Percentiles rank a stretch among this genome's conserved stretches.
phyloP scores from a whole-genome alignment of 2,113 vertebrate genomes.

The Colaptes auratus region DNA sequence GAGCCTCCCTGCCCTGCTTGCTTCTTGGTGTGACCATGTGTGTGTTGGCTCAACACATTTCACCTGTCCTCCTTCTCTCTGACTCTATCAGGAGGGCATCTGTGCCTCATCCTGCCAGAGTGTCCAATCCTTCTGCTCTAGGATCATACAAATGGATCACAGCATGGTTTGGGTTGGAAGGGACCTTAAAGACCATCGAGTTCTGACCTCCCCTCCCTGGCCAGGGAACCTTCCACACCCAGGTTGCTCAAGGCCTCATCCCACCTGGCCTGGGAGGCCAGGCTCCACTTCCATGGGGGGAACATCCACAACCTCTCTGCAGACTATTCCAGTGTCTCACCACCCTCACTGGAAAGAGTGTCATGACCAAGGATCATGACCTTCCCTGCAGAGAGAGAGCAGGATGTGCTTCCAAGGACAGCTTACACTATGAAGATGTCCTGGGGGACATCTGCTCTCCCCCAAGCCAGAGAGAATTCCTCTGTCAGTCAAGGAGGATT shows the following conservation, averaged over 20 bases:
- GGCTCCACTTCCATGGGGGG: too few species aligned
- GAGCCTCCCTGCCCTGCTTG: not conserved
- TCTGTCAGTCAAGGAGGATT: not conserved
- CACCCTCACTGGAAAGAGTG: too few species aligned
- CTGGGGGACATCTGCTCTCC: not conserved
- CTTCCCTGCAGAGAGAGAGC: not conserved
- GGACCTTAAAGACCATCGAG: too few species aligned
- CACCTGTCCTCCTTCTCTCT: not conserved
- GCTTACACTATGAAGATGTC: not conserved
- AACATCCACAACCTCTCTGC: too few species aligned
- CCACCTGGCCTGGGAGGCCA: too few species aligned
- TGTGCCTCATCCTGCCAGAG: not conserved
- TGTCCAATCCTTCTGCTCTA: not conserved
- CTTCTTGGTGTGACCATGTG: not conserved
- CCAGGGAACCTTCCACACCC: too few species aligned
- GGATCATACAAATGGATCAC: not conserved
- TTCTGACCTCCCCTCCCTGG: too few species aligned
- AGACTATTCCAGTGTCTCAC: too few species aligned
- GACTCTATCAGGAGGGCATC: not conserved
- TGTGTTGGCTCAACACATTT: not conserved
- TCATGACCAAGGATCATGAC: too few species aligned
- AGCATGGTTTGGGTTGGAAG: too few species aligned
- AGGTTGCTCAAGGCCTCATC: too few species aligned
- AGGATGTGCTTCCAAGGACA: not conserved
- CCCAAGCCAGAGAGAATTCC: not conserved